Evolutionary conservation across 1,140 invertebrate species (phyloP).

Genomic region (Mesaphorura yosii): DNA sequence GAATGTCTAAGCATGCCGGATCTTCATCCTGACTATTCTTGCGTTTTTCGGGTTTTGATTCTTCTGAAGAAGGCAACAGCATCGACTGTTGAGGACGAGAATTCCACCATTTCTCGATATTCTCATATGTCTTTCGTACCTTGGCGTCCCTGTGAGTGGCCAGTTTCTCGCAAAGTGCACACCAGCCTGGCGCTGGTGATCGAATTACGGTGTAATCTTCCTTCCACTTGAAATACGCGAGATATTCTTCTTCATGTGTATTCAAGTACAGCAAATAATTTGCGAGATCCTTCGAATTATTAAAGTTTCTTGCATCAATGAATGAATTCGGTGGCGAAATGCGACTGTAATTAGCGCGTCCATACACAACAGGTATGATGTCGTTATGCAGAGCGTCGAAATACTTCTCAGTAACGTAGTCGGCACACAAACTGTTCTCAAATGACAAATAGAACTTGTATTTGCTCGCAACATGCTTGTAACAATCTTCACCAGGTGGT

Average conservation of each 20-base stretch:
- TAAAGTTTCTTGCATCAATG: constrained; percentile 36
- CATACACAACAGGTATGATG: constrained; percentile 32
- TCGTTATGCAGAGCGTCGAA: constrained; percentile 11
- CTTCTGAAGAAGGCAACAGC: too few relatives aligned
- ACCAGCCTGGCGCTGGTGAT: background rate
- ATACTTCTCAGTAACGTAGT: constrained; percentile 40
- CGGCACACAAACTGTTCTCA: constrained; percentile 37
- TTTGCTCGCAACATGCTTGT: constrained; percentile 16
- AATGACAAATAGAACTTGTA: constrained; percentile 38
- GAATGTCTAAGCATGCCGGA: too few relatives aligned
- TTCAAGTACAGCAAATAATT: constrained; percentile 33
- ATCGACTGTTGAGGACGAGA: too few relatives aligned
- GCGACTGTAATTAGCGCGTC: constrained; percentile 34
- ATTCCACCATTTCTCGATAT: constrained; percentile 4
- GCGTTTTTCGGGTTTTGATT: too few relatives aligned
- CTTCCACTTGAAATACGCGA: constrained; percentile 35
- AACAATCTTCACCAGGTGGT: constrained; percentile 3
- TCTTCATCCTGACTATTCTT: too few relatives aligned
- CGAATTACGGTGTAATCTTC: constrained; percentile 8
- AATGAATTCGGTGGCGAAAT: constrained; percentile 37
- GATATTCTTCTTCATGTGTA: constrained; percentile 32
- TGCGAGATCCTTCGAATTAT: constrained; percentile 33
- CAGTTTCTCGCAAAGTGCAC: constrained; percentile 10
- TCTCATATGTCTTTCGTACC: background rate
- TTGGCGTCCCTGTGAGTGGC: background rate